These are phyloP conservation scores for Lepidocolaptes lacrymiger DNA, from an alignment of 2,797 vertebrate genomes.

Conservation along the genomic window DNA sequence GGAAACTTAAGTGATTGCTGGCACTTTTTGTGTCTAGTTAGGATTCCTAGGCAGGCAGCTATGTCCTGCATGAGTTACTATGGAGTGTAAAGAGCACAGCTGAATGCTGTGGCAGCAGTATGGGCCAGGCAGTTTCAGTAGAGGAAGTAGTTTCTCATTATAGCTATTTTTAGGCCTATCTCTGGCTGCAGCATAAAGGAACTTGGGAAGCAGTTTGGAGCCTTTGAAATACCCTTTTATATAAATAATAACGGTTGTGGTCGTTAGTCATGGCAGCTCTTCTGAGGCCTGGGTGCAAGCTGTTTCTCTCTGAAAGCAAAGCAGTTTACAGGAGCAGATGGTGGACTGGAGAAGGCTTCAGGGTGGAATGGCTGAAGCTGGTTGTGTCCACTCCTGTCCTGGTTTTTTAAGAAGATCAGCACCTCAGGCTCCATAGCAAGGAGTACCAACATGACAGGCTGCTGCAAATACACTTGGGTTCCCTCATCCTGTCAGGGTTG, in stretches of 20 bases:
- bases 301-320: slow-evolving; percentile 6
- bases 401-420: not conserved
- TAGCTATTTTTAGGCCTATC: slow-evolving; percentile 8
- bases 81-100: not conserved
- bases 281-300: not conserved
- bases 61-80: not conserved
- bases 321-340: not conserved
- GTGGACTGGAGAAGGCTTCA: not conserved
- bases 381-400: not conserved
- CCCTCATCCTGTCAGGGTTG: not conserved
- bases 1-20: not conserved
- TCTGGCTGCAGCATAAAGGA: not conserved
- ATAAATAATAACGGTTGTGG: not conserved
- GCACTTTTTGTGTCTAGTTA: not conserved
- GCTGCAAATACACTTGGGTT: not conserved
- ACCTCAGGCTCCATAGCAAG: not conserved
- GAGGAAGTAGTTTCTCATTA: slow-evolving; percentile 6
- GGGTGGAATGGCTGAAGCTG: not conserved
- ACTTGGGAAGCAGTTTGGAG: not conserved
- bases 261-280: not conserved
- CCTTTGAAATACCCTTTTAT: slow-evolving; percentile 21
- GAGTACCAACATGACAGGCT: accelerated
- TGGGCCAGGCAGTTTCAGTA: not conserved
- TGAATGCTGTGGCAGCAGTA: not conserved
- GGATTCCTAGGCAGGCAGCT: not conserved